Conservation (phyloP, 2,888 invertebrate species). For the Ennomos fuscantarius region DNA sequence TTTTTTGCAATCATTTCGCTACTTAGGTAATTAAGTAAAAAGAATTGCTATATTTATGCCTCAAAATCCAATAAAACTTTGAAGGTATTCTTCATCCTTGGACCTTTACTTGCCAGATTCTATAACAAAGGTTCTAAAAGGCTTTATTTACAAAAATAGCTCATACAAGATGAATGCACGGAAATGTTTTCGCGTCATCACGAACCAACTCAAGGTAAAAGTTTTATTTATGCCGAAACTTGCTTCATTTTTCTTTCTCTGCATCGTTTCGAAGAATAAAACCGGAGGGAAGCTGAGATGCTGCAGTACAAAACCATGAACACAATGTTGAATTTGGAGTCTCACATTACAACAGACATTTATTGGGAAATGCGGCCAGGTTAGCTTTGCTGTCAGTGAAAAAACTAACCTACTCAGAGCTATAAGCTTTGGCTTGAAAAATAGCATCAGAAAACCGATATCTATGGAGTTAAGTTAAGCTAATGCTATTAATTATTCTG, state of each 20-base stretch:
- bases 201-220: constrained; percentile 56
- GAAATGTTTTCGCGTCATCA: constrained; percentile 69
- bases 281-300: constrained; percentile 7
- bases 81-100: too few species aligned
- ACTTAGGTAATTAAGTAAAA: constrained; percentile 17
- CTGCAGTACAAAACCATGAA: constrained; percentile 2
- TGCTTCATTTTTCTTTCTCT: constrained; percentile 65
- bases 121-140: constrained; percentile 3
- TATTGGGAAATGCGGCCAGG: neutral
- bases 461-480: too few species aligned
- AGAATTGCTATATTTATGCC: too few species aligned
- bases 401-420: too few species aligned
- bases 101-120: neutral
- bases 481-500: too few species aligned
- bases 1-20: constrained; percentile 2
- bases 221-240: constrained; percentile 80
- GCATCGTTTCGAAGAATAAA: constrained; percentile 42
- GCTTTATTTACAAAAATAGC: constrained; percentile 37
- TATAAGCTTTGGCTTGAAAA: too few species aligned
- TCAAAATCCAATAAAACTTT: neutral
- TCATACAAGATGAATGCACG: constrained; percentile 55
- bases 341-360: too few species aligned
- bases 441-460: too few species aligned
- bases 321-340: too few species aligned
- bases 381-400: neutral